A percentile compares a stretch with the other conserved stretches of the same genome.
phyloP scores from a whole-genome alignment of 2,888 invertebrate species.

The Hypsopygia costalis region DNA sequence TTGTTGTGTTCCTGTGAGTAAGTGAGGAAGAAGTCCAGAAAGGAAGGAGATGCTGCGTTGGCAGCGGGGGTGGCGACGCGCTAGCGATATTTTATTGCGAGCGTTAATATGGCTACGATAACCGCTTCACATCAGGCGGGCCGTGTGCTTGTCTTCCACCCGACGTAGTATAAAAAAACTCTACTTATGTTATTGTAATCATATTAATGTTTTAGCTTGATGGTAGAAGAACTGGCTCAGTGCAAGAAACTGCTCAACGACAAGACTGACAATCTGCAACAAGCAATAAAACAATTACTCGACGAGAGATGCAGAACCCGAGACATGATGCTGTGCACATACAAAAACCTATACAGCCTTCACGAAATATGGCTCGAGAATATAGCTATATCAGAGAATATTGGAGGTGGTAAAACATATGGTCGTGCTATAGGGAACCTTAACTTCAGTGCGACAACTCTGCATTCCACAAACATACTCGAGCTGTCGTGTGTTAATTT shows the following conservation, averaged over 20 bases:
- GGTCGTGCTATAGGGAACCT: slow-evolving; percentile 73
- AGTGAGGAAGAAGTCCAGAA: too few species aligned
- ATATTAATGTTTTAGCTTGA: slow-evolving; percentile 87
- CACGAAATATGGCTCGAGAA: slow-evolving; percentile 72
- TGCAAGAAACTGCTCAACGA: slow-evolving; percentile 91
- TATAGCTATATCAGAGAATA: slow-evolving; percentile 63
- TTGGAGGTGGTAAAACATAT: slow-evolving; percentile 51
- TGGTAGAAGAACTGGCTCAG: slow-evolving; percentile 94
- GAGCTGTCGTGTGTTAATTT: slow-evolving; percentile 83
- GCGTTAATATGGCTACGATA: too few species aligned
- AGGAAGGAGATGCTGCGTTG: too few species aligned
- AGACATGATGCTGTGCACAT: slow-evolving; percentile 82
- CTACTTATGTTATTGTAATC: too few species aligned
- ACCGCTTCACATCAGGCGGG: too few species aligned
- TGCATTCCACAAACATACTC: slow-evolving; percentile 81
- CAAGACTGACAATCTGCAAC: slow-evolving; percentile 85
- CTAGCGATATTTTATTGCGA: too few species aligned
- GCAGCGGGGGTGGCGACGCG: too few species aligned
- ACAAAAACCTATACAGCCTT: slow-evolving; percentile 78
- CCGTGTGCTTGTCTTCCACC: too few species aligned
- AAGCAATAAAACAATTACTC: slow-evolving; percentile 83
- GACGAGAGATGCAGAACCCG: slow-evolving; percentile 85
- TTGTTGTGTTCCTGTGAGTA: too few species aligned
- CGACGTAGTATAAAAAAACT: too few species aligned
- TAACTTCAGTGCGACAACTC: slow-evolving; percentile 62